Evolutionary conservation across 2,113 vertebrate genomes (phyloP), one percentile per base, ranked within the genome.

Genomic region (Salvelinus namaycush): DNA sequence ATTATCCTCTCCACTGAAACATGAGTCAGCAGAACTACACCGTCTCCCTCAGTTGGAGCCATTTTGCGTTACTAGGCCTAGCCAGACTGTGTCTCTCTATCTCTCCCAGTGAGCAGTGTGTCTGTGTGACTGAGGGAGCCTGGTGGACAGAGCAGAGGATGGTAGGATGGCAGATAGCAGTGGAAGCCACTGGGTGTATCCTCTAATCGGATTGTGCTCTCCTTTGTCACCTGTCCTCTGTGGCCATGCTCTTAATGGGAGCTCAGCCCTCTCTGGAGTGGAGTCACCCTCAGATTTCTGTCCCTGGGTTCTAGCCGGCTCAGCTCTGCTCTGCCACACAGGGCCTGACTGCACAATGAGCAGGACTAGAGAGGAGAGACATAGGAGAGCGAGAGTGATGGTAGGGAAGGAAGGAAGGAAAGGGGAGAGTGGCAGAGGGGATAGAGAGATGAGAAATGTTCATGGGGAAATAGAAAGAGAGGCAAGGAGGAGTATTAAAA

Each of bases 21-120:
- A 87, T 88, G 83, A 90, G 73, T 89, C 87, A 87, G 83, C 85
- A 80, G 78, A 64, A 64, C 62, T 48, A 12, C 77, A 72, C 83
- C 80, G 71, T 79, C 67, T 54, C 16, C 69, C 73, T 81, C 73
- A 64, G 87, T 87, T 86, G 81, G 75, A 86, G 83, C 76, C 86
- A 87, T 90, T 89, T 88, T 86, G 84, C 83, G 79, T 79, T 78
- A 74, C 79, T 87, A 77, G 83, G 76, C 75, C 75, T 73, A 54
- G 51, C n/a, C 62, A 22, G n/a, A n/a, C 62, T 64, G 62, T n/a
- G 62, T n/a, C 62, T 20, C 78, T 48, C n/a, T 14, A 68, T 13
- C 64, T n/a, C 48, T 67, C 76, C 29, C 77, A 20, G 72, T 66
- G 44, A 66, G 59, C 54, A 49, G 51, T 26, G 31, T 20, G 62